Evolutionary conservation across 2,888 invertebrate genomes (phyloP).

Genomic region (Deilephila porcellus): DNA sequence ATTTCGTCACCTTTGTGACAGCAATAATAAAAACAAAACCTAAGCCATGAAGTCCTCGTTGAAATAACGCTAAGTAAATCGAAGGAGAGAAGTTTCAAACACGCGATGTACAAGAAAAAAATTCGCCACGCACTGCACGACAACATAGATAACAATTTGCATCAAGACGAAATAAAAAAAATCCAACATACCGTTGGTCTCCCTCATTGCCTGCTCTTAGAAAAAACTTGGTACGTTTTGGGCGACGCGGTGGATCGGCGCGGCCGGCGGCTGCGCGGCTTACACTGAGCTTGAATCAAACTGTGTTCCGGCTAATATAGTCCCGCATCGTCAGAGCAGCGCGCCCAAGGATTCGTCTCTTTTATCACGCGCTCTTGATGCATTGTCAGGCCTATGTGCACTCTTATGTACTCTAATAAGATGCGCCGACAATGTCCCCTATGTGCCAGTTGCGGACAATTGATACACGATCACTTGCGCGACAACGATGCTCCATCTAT

Average conservation of each 20-base stretch:
- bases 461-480: too few relatives aligned
- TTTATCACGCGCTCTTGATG: conserved; percentile 10
- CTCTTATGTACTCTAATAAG: neutral
- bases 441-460: neutral
- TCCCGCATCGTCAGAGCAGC: conserved; percentile 34
- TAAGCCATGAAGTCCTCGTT: neutral
- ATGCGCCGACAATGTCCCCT: neutral
- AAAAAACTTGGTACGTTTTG: neutral
- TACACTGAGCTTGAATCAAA: conserved; percentile 42
- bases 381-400: conserved; percentile 11
- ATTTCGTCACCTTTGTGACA: conserved; percentile 1
- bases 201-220: conserved; percentile 42
- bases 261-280: conserved; percentile 39
- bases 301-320: conserved; percentile 48
- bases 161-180: neutral
- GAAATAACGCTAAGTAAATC: neutral
- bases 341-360: conserved; percentile 38
- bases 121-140: conserved; percentile 5
- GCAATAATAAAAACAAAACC: neutral
- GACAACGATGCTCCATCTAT: too few relatives aligned
- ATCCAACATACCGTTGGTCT: conserved; percentile 48
- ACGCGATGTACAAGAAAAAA: neutral
- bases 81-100: neutral
- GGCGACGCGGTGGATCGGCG: neutral
- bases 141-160: neutral